These are phyloP conservation scores for Ganaspis sp. DNA, from an alignment of 1,140 invertebrate species.

Conservation along the genomic window DNA sequence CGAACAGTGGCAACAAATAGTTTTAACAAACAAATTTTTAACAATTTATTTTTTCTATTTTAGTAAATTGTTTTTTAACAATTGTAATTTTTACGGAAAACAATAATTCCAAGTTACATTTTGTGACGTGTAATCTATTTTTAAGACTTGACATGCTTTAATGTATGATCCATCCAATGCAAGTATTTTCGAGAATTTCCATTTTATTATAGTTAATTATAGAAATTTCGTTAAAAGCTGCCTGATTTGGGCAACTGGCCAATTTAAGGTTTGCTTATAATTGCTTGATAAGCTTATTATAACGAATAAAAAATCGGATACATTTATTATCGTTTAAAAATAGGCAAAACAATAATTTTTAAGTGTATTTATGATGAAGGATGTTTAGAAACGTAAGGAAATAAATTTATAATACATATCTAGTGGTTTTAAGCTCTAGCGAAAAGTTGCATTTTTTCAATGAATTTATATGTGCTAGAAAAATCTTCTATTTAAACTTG, in stretches of 20 bases:
- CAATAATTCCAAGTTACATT: neutral
- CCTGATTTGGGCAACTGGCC: no score
- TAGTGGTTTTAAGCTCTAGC: conserved; percentile 13
- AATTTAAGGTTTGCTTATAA: no score
- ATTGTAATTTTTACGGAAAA: no score
- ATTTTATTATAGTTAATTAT: neutral
- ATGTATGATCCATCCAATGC: neutral
- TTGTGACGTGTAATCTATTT: neutral
- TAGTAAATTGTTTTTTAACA: no score
- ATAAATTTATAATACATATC: conserved; percentile 15
- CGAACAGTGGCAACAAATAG: no score
- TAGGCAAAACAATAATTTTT: neutral
- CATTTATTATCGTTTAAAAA: neutral
- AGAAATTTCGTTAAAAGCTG: neutral
- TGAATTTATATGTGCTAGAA: neutral
- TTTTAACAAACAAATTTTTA: no score
- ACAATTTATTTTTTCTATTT: no score
- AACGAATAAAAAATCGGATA: neutral
- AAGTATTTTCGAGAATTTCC: neutral
- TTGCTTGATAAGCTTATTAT: neutral
- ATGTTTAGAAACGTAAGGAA: neutral
- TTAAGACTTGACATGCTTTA: conserved; percentile 6
- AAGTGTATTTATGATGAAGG: neutral
- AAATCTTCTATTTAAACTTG: neutral
- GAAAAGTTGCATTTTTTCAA: neutral